phyloP scores from a whole-genome alignment of 2,888 invertebrate species.

The Trilocha varians region DNA sequence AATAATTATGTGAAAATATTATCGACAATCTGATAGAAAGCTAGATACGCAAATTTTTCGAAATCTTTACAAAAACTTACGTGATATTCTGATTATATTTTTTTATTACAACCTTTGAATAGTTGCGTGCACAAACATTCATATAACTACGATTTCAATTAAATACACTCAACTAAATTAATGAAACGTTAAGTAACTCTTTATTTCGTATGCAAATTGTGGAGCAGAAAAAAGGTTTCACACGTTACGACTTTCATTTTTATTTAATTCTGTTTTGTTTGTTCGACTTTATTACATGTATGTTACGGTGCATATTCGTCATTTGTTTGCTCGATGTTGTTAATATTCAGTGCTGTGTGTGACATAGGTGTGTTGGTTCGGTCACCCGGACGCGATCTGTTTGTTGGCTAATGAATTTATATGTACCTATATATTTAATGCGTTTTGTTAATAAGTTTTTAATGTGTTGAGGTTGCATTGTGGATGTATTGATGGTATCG shows the following conservation, averaged over 20 bases:
- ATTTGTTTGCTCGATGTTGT: not conserved
- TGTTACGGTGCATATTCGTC: not conserved
- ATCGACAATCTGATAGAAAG: too few relatives aligned
- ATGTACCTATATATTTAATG: too few relatives aligned
- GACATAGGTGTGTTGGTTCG: not conserved
- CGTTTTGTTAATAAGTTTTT: too few relatives aligned
- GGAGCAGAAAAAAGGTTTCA: constrained; percentile 33
- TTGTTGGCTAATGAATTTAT: too few relatives aligned
- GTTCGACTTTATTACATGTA: not conserved
- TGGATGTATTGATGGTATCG: too few relatives aligned
- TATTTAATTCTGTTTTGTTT: constrained; percentile 14
- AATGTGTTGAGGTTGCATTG: too few relatives aligned
- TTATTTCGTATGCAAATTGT: constrained; percentile 31
- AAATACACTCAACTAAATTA: not conserved
- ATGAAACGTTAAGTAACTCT: not conserved
- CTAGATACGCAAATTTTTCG: too few relatives aligned
- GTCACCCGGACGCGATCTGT: not conserved
- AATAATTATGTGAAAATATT: too few relatives aligned
- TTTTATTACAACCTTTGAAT: too few relatives aligned
- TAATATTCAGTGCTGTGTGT: not conserved
- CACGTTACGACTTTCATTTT: constrained; percentile 48
- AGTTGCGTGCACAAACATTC: not conserved
- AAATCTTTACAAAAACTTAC: too few relatives aligned
- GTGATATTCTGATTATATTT: too few relatives aligned
- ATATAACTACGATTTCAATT: too few relatives aligned